Conservation (phyloP, 2,113 vertebrate species). For the Rhinoderma darwinii region DNA sequence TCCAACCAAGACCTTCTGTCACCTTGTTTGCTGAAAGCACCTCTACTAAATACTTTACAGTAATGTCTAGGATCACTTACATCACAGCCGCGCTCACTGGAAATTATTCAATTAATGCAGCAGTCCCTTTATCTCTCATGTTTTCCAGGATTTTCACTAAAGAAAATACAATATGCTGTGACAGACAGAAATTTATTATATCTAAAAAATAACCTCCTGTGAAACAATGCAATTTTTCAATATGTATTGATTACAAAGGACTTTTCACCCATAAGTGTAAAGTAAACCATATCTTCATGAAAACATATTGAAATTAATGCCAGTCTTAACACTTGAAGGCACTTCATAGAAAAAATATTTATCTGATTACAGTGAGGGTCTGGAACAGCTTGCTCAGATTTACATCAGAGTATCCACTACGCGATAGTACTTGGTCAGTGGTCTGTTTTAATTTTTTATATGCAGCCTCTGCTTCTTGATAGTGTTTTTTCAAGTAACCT, state of each 20-base stretch:
- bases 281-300: background rate
- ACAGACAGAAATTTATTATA: background rate
- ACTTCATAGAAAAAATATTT: background rate
- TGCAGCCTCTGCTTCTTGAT: conserved; percentile 63
- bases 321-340: background rate
- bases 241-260: background rate
- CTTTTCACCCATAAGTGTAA: background rate
- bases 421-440: conserved; percentile 80
- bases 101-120: conserved; percentile 75
- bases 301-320: background rate
- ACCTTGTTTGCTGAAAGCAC: conserved; percentile 71
- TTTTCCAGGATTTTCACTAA: conserved; percentile 59
- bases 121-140: conserved; percentile 66
- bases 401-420: conserved; percentile 91
- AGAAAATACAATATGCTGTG: background rate
- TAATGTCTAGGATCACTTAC: conserved; percentile 75
- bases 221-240: background rate
- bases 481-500: conserved; percentile 66
- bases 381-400: conserved; percentile 91
- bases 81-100: conserved; percentile 71
- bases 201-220: background rate
- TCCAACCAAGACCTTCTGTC: conserved; percentile 70
- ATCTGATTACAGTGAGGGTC: conserved; percentile 60
- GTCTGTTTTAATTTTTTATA: conserved; percentile 87
- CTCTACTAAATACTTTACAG: conserved; percentile 72